phyloP scores from a whole-genome alignment of 2,113 vertebrate genomes.

The Anas platyrhynchos region DNA sequence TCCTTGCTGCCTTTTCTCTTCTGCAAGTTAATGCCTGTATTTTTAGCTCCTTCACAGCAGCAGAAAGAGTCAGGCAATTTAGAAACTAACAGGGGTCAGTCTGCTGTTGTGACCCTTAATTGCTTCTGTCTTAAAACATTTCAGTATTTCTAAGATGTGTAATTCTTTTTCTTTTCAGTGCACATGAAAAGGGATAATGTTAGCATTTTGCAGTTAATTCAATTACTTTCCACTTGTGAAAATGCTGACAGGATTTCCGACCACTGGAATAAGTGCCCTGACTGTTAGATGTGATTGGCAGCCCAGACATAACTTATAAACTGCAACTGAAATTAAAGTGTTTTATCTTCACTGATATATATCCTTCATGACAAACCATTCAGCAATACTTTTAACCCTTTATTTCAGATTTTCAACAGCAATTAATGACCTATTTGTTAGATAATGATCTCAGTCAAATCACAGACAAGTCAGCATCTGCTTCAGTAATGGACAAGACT shows the following conservation, averaged over 20 bases:
- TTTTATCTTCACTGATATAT: neutral
- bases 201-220: constrained; percentile 69
- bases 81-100: neutral
- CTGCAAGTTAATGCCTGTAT: neutral
- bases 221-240: constrained; percentile 70
- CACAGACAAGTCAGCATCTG: neutral
- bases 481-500: neutral
- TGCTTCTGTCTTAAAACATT: constrained; percentile 65
- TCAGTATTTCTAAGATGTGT: constrained; percentile 2
- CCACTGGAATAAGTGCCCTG: constrained; percentile 11
- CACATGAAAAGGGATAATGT: constrained; percentile 58
- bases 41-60: neutral
- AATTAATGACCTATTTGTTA: constrained; percentile 47
- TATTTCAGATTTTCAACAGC: constrained; percentile 50
- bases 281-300: constrained; percentile 53
- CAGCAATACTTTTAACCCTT: constrained; percentile 4
- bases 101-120: constrained; percentile 34
- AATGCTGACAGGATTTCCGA: constrained; percentile 63
- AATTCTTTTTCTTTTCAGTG: constrained; percentile 46
- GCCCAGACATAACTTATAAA: constrained; percentile 58
- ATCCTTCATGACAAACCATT: neutral
- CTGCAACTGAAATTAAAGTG: constrained; percentile 52
- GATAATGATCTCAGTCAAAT: constrained; percentile 35
- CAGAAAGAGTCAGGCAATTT: neutral
- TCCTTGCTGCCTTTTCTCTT: neutral